A percentile compares a stretch with the other conserved stretches of the same genome.
phyloP scores from a whole-genome alignment of 2,888 invertebrate genomes.

The Andrena dorsata region DNA sequence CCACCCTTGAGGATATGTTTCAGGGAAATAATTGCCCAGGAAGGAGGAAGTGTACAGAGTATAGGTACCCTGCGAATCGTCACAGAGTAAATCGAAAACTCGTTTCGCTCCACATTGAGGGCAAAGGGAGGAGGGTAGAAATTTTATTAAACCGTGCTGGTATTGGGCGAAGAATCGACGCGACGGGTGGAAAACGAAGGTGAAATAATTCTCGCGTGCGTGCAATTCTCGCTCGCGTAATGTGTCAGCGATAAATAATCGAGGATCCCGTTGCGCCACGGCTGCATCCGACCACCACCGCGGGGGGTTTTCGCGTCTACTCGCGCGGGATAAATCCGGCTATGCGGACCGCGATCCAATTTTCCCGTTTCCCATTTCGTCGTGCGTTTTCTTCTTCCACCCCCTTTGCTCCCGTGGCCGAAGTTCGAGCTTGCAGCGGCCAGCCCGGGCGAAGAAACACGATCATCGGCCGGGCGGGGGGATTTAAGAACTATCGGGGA shows the following conservation, averaged over 20 bases:
- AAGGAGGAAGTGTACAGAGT: no score
- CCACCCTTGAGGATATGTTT: no score
- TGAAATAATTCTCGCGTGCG: constrained; percentile 23
- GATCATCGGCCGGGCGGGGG: background rate
- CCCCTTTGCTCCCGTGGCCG: background rate
- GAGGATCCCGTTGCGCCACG: constrained; percentile 20
- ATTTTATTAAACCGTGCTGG: constrained; percentile 15
- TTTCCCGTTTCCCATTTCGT: constrained; percentile 23
- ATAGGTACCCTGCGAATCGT: background rate
- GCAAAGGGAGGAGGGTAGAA: no score
- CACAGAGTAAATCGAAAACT: background rate
- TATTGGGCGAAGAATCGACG: background rate
- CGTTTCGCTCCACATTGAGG: background rate
- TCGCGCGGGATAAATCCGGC: constrained; percentile 39
- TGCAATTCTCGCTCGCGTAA: constrained; percentile 46
- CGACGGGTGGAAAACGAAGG: background rate
- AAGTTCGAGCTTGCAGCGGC: constrained; percentile 17
- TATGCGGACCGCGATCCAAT: constrained; percentile 45
- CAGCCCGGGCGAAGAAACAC: constrained; percentile 18
- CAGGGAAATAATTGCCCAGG: no score
- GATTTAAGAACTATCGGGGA: constrained; percentile 4
- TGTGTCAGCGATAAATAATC: constrained; percentile 60
- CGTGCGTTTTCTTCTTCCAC: background rate
- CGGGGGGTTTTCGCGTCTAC: constrained; percentile 23
- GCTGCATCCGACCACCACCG: constrained; percentile 4